phyloP scores from a whole-genome alignment of 1,140 invertebrate genomes.

The Atta cephalotes region DNA sequence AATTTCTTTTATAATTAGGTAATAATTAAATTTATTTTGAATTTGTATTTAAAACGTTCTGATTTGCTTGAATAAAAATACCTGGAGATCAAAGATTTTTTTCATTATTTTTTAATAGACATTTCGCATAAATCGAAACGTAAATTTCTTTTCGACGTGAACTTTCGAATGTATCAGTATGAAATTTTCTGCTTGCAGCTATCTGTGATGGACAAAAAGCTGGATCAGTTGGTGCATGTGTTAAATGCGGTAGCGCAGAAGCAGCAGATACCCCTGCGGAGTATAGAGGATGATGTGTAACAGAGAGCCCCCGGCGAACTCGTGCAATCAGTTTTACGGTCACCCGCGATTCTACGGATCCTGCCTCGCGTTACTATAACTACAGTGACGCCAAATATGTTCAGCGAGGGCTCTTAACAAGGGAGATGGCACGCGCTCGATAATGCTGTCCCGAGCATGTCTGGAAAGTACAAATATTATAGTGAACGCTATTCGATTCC shows the following conservation, averaged over 20 bases:
- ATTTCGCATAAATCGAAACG: not conserved
- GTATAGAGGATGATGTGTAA: constrained; percentile 86
- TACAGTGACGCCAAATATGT: constrained; percentile 68
- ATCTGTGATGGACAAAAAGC: constrained; percentile 90
- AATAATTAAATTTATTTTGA: not conserved
- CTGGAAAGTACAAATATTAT: not conserved
- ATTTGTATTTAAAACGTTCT: not conserved
- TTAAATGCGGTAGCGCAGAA: constrained; percentile 89
- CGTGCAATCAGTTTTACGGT: constrained; percentile 54
- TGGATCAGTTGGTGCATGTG: constrained; percentile 90
- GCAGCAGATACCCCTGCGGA: constrained; percentile 86
- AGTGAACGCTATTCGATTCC: not conserved
- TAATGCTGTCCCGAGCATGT: not conserved
- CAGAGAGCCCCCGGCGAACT: constrained; percentile 71
- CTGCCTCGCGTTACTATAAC: constrained; percentile 72
- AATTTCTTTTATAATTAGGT: no score
- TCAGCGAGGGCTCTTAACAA: constrained; percentile 66
- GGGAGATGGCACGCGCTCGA: not conserved
- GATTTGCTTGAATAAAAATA: not conserved
- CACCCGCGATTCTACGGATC: constrained; percentile 35
- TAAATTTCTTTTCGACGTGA: not conserved
- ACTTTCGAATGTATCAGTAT: not conserved
- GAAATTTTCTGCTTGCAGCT: constrained; percentile 86
- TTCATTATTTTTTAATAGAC: not conserved
- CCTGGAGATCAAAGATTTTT: not conserved